phyloP scores from a whole-genome alignment of 2,888 invertebrate genomes.

The Xiphydria camelus region DNA sequence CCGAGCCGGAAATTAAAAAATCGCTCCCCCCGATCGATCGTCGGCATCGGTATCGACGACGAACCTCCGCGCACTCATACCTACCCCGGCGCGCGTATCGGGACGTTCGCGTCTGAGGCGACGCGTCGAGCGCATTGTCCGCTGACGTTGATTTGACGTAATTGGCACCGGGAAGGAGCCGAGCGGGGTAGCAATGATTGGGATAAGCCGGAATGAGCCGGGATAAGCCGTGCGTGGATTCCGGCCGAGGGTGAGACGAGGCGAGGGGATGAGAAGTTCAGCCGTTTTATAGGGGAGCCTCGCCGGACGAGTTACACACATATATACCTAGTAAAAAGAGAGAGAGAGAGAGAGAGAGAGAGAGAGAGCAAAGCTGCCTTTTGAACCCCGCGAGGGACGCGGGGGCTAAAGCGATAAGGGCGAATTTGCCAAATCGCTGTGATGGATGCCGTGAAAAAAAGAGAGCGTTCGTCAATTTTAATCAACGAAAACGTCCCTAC shows the following conservation, averaged over 20 bases:
- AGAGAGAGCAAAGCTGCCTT: neutral
- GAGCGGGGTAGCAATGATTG: conserved; percentile 55
- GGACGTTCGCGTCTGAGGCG: no score
- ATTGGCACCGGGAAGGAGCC: conserved; percentile 55
- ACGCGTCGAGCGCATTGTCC: conserved; percentile 45
- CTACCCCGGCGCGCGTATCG: conserved; percentile 15
- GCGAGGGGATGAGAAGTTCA: conserved; percentile 2
- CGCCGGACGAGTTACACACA: no score
- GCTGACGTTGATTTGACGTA: conserved; percentile 57
- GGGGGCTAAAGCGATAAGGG: no score
- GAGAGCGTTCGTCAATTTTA: no score
- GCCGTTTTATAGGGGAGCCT: conserved; percentile 2
- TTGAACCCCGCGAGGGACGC: conserved; percentile 3
- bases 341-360: no score
- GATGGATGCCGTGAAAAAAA: no score
- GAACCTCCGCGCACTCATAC: neutral
- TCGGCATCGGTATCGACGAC: conserved; percentile 1
- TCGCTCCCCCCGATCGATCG: neutral
- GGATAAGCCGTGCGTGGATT: conserved; percentile 47
- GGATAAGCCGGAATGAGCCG: conserved; percentile 56
- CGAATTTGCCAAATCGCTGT: no score
- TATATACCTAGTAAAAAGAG: no score
- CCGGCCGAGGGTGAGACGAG: neutral
- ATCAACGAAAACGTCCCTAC: no score
- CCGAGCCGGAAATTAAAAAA: no score